These are phyloP conservation scores for Xylocampa areola DNA, from an alignment of 2,888 invertebrate genomes.

Conservation along the genomic window DNA sequence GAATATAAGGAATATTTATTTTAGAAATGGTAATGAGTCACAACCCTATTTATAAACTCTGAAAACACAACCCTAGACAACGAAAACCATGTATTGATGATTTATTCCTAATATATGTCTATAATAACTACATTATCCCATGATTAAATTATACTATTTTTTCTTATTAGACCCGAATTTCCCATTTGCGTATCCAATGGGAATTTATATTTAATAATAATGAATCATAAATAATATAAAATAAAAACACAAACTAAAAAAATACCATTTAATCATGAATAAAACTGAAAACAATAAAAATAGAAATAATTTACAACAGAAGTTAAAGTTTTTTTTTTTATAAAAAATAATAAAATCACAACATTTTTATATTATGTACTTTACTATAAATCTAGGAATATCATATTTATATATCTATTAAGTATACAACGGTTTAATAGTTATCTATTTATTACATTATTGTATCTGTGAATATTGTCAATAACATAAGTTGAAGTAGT, in stretches of 20 bases:
- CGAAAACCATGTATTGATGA: constrained; percentile 34
- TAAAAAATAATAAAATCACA: constrained; percentile 60
- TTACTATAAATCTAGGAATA: constrained; percentile 46
- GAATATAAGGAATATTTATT: constrained; percentile 28
- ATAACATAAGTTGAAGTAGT: constrained; percentile 9
- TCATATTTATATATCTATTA: constrained; percentile 45
- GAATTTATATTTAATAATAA: neutral
- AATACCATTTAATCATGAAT: constrained; percentile 60
- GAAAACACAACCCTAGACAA: constrained; percentile 55
- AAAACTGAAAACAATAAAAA: constrained; percentile 64
- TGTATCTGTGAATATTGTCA: constrained; percentile 35
- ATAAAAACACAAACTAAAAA: constrained; percentile 53
- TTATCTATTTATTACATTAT: constrained; percentile 37
- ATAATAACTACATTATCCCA: constrained; percentile 1
- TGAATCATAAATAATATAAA: neutral
- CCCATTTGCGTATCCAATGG: neutral
- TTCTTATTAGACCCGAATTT: neutral
- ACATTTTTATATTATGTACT: constrained; percentile 48
- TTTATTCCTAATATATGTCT: neutral
- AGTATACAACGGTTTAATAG: constrained; percentile 57
- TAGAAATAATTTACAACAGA: constrained; percentile 71
- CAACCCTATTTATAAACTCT: constrained; percentile 68
- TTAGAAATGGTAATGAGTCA: constrained; percentile 52
- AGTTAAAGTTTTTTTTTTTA: constrained; percentile 53
- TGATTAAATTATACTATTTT: neutral